Base-by-base conservation (phyloP, 2,888 invertebrate genomes). In the Anodontia alba region DNA sequence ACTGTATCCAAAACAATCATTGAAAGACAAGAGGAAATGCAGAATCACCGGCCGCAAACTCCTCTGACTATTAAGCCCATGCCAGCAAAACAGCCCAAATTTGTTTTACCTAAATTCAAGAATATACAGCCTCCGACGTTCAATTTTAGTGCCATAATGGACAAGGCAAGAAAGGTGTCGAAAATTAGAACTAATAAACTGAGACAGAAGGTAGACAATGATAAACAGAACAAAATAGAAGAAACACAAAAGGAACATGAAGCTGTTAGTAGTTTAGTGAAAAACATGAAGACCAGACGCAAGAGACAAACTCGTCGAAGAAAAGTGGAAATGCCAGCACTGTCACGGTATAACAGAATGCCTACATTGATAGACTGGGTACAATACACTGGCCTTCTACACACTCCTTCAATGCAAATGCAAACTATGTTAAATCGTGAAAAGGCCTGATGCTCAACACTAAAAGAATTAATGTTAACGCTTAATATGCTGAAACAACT, bases 281-380 rank as follows among this genome's bases (percentile, higher is more conserved):
- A 33, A 5, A 70, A 80, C 33, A 66, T 66, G 17, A 84, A 80
- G 70, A 42, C 79, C 23, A 79, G 73, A 46, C 36, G 73, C 5
- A 79, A 75, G 29, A 79, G 73, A 36, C 42, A 72, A 3, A 79
- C 73, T 26, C 43, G 54, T 20, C 66, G 76, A 31, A 69, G 43
- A 38, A 75, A 67, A 33, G 73, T 80, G 7, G 77, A 80, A 67
- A 46, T 85, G 29, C 57, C 78, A 17, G 66, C 33, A 15, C 46
- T 67, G 5, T 62, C 69, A 38, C 49, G 72, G 15, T 73, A 78
- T 46, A 66, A 31, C 0, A 43, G 84, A 26, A 43, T 85, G 38
- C 84, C 84, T n/a, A 85, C 81, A 1, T 71, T 85, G n/a, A 57
- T 85, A 17, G 72, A 85, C 31, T 85, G 84, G 84, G 84, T 81